Evolutionary conservation across 2,888 invertebrate genomes (phyloP).

Genomic region (Quadroppia sp.): DNA sequence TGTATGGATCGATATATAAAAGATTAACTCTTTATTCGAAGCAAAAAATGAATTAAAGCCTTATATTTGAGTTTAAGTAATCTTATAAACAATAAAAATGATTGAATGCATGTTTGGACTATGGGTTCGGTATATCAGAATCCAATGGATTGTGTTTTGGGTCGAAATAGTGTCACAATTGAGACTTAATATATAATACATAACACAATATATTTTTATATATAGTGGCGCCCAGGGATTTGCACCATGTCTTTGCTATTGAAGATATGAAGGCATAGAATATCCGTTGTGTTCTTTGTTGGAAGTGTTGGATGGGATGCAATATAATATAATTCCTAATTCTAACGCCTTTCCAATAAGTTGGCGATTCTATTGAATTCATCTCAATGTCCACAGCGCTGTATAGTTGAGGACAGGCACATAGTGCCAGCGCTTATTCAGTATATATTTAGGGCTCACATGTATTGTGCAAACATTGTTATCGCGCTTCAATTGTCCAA

Average conservation of each 20-base stretch:
- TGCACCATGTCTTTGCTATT: conserved; percentile 4
- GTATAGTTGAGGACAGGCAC: neutral
- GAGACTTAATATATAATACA: conserved; percentile 30
- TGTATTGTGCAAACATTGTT: conserved; percentile 37
- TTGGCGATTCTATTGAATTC: conserved; percentile 32
- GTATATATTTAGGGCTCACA: conserved; percentile 7
- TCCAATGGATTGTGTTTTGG: conserved; percentile 21
- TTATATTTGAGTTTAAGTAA: conserved; percentile 30
- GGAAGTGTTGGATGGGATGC: conserved; percentile 10
- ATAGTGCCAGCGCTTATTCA: neutral
- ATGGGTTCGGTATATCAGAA: conserved; percentile 11
- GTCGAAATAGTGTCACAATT: conserved; percentile 30
- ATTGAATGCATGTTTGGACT: conserved; percentile 24
- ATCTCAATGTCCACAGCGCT: conserved; percentile 19
- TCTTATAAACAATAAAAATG: conserved; percentile 30
- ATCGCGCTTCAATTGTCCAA: conserved; percentile 37
- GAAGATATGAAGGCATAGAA: conserved; percentile 23
- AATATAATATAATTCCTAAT: conserved; percentile 29
- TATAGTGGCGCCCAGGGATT: conserved; percentile 35
- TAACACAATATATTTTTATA: conserved; percentile 29
- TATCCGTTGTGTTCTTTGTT: conserved; percentile 25
- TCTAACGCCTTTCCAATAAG: conserved; percentile 37
- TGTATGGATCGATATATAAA: conserved; percentile 4
- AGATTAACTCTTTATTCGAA: conserved; percentile 28
- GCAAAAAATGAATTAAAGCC: conserved; percentile 13